phyloP scores from a whole-genome alignment of 2,888 invertebrate species.

The Acrobasis repandana region DNA sequence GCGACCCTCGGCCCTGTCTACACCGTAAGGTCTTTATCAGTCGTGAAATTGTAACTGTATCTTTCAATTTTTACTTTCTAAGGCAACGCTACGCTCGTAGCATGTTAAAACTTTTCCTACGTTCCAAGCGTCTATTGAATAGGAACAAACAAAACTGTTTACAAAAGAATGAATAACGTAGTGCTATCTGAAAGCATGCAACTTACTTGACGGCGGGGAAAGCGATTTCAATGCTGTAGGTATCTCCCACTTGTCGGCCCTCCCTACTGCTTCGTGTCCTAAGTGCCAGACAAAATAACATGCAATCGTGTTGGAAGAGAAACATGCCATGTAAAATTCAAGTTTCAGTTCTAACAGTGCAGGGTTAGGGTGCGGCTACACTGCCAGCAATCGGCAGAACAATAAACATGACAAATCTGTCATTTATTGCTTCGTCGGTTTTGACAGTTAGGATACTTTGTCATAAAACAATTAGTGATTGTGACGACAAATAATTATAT shows the following conservation, averaged over 20 bases:
- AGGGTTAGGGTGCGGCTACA: conserved; percentile 18
- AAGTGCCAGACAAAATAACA: conserved; percentile 82
- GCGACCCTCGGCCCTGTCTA: too few species aligned
- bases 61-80: background rate
- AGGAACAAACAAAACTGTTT: conserved; percentile 18
- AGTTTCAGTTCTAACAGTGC: conserved; percentile 42
- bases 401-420: conserved; percentile 19
- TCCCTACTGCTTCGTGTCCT: conserved; percentile 88
- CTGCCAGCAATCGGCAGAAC: background rate
- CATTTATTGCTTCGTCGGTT: background rate
- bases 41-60: too few species aligned
- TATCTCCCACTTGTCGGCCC: conserved; percentile 93
- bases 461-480: too few species aligned
- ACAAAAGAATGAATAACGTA: conserved; percentile 19
- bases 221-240: conserved; percentile 95
- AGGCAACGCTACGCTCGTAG: conserved; percentile 9
- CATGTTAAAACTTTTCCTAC: conserved; percentile 12
- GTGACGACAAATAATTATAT: too few species aligned
- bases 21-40: too few species aligned
- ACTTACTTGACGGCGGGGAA: conserved; percentile 96
- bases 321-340: conserved; percentile 30
- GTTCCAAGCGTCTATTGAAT: conserved; percentile 17
- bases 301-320: conserved; percentile 77
- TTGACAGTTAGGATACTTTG: too few species aligned
- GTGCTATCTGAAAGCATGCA: conserved; percentile 49